Base-by-base conservation (phyloP, 2,888 invertebrate genomes). In the Lypha dubia region DNA sequence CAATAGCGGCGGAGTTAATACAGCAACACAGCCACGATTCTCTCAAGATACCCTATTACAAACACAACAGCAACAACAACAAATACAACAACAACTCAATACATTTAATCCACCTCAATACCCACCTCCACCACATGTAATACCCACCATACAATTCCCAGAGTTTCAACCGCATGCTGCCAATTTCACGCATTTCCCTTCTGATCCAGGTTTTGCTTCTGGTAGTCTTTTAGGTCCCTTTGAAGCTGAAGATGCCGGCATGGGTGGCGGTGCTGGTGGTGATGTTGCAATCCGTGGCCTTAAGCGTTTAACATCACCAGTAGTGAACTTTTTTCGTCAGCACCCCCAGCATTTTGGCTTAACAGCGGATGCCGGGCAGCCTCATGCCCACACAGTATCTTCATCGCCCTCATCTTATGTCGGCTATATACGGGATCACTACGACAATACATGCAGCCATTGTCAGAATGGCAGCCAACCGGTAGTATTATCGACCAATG, bases 311-410 rank as follows among this genome's bases (percentile, higher is more conserved):
- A 90, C 91, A 79, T 89, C 90, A 80, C 91, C 92, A 75, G 90
- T 92, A 87, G 89, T 91, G 86, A 91, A 91, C 87, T 91, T 92
- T 87, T 92, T 92, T 88, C 92, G 91, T 32, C 88, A 88, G 51
- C 86, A 87, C 70, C 85, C 86, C 28, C 79, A 80, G 67, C 73
- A 76, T 77, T 68, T 77, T 77, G 70, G 80, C 51, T 63, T 83
- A 71, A 79, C 86, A 41, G 85, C 79, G 84, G 81, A 87, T 75
- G 84, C 76, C 38, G 86, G 75, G 11, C 80, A 83, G 35, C 81
- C 51, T 62, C 90, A 90, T 71, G 87, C 90, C 20, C 88, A 91
- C 84, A 90, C 90, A 4, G 89, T 88, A 8, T 89, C 90, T 74
- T 89, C 91, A n/a, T 91, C 91, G 70, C 91, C 91, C 71, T 89